Evolutionary conservation across 2,113 vertebrate species (phyloP).

Genomic region (Heterocephalus glaber): DNA sequence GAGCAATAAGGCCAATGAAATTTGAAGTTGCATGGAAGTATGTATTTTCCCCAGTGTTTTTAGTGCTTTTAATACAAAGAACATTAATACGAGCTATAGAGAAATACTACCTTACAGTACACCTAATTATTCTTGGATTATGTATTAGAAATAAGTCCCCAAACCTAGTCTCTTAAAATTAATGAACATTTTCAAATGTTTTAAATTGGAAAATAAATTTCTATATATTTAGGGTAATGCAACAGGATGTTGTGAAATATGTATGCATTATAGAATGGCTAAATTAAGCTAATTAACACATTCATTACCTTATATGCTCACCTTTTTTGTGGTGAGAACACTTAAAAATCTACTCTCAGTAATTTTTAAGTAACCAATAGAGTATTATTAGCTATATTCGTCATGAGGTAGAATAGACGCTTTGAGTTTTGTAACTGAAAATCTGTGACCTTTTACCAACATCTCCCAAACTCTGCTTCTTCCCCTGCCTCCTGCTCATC

Average conservation of each 20-base stretch:
- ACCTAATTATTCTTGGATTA: not conserved
- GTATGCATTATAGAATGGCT: not conserved
- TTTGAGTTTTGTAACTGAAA: not conserved
- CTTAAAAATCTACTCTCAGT: not conserved
- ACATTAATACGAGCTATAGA: not conserved
- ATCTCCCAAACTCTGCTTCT: not conserved
- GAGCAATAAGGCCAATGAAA: not conserved
- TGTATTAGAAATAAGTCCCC: not conserved
- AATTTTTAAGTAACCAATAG: not conserved
- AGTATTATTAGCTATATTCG: not conserved
- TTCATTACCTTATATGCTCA: not conserved
- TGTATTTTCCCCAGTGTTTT: not conserved
- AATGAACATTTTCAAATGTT: not conserved
- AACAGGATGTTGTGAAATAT: not conserved
- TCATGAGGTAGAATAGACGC: not conserved
- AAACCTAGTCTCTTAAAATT: not conserved
- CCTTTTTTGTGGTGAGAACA: not conserved
- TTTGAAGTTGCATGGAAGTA: not conserved
- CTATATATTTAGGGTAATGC: not conserved
- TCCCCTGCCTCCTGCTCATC: not conserved
- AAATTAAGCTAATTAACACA: not conserved
- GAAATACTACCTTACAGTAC: not conserved
- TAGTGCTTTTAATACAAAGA: not conserved
- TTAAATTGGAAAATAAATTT: not conserved
- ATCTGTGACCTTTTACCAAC: not conserved